phyloP scores from a whole-genome alignment of 2,888 invertebrate genomes.

The Cephonodes hylas region DNA sequence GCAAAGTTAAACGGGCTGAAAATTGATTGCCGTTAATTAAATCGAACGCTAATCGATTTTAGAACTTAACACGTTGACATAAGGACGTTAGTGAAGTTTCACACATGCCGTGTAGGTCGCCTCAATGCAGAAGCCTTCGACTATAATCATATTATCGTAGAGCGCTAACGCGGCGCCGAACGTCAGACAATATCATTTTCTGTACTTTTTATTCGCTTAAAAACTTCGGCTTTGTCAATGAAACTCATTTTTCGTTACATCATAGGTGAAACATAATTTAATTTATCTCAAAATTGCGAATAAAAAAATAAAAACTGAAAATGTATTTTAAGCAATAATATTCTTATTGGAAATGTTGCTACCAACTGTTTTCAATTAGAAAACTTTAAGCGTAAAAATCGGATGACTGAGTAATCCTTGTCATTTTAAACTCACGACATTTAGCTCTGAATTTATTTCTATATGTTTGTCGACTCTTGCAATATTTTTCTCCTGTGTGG shows the following conservation, averaged over 20 bases:
- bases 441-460: no score
- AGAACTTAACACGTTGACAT: slow-evolving; percentile 26
- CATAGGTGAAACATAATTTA: neutral
- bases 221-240: neutral
- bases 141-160: slow-evolving; percentile 53
- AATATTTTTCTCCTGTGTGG: no score
- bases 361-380: no score
- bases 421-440: no score
- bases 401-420: no score
- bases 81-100: slow-evolving; percentile 26
- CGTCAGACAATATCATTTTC: neutral
- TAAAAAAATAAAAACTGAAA: no score
- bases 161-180: slow-evolving; percentile 18
- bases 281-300: no score
- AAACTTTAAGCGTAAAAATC: no score
- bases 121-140: slow-evolving; percentile 41
- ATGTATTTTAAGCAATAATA: no score
- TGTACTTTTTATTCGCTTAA: neutral
- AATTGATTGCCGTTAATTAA: slow-evolving; percentile 31
- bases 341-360: no score
- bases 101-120: slow-evolving; percentile 22
- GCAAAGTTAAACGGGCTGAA: slow-evolving; percentile 32
- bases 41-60: slow-evolving; percentile 30
- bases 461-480: no score
- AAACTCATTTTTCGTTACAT: neutral